These are phyloP conservation scores for Lycocorax pyrrhopterus DNA, from an alignment of 2,113 vertebrate species.

Conservation along the genomic window DNA sequence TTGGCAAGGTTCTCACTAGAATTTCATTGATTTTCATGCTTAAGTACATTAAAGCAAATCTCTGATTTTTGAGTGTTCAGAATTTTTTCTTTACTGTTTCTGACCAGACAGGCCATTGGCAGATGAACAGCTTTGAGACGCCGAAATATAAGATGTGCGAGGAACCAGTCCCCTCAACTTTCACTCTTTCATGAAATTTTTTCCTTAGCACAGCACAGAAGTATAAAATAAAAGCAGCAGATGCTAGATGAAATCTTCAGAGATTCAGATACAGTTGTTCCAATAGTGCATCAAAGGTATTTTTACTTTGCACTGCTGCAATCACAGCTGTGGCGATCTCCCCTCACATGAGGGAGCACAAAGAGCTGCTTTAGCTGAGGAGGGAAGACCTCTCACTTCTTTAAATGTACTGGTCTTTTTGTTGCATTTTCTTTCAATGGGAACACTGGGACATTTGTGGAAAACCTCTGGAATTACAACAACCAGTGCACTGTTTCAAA, in stretches of 20 bases:
- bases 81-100: background rate
- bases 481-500: background rate
- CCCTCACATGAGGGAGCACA: background rate
- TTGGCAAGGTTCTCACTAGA: background rate
- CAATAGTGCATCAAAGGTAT: background rate
- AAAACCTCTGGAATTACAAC: conserved; percentile 19
- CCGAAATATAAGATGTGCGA: background rate
- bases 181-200: background rate
- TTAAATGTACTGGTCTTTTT: background rate
- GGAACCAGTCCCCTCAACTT: background rate
- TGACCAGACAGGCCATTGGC: background rate
- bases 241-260: conserved; percentile 1
- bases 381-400: background rate
- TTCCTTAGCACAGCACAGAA: background rate
- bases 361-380: background rate
- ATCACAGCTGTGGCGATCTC: background rate
- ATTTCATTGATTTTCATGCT: background rate
- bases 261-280: background rate
- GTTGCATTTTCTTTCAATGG: background rate
- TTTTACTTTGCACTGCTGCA: background rate
- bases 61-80: background rate
- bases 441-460: conserved; percentile 17
- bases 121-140: background rate
- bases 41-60: background rate
- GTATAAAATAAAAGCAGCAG: background rate